phyloP scores from a whole-genome alignment of 2,113 vertebrate genomes.

The Nerophis lumbriciformis region DNA sequence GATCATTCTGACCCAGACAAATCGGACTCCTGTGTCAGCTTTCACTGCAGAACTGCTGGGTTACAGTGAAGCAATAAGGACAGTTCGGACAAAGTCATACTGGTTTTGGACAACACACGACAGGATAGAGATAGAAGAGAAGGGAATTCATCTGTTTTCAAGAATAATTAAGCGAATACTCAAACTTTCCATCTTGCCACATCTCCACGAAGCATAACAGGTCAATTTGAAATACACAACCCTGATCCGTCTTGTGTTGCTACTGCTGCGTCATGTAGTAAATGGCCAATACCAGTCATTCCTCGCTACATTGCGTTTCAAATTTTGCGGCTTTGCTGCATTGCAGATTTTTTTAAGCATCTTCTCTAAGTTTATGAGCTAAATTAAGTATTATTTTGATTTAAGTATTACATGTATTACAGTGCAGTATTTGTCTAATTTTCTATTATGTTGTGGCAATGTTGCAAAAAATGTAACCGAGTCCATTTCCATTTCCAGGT shows the following conservation, averaged over 20 bases:
- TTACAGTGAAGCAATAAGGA: constrained; percentile 10
- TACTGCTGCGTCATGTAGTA: neutral
- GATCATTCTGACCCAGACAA: constrained; percentile 62
- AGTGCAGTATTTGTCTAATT: no score
- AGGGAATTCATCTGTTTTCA: neutral
- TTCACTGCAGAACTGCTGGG: constrained; percentile 30
- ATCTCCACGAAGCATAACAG: neutral
- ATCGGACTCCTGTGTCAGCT: constrained; percentile 51
- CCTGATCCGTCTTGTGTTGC: neutral
- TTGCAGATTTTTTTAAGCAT: no score
- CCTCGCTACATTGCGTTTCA: no score
- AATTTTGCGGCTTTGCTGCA: no score
- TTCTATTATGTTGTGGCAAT: no score
- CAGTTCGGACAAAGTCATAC: neutral
- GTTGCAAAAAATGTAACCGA: no score
- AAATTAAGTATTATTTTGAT: no score
- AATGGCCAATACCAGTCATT: neutral
- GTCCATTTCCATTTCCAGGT: no score
- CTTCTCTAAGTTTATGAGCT: no score
- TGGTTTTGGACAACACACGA: neutral
- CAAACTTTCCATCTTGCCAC: constrained; percentile 24
- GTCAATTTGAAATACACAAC: neutral
- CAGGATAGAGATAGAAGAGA: neutral
- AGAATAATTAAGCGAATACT: constrained; percentile 1
- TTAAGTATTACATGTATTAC: no score